Base-by-base conservation (phyloP, 2,888 invertebrate genomes). In the Caenorhabditis auriculariae region DNA sequence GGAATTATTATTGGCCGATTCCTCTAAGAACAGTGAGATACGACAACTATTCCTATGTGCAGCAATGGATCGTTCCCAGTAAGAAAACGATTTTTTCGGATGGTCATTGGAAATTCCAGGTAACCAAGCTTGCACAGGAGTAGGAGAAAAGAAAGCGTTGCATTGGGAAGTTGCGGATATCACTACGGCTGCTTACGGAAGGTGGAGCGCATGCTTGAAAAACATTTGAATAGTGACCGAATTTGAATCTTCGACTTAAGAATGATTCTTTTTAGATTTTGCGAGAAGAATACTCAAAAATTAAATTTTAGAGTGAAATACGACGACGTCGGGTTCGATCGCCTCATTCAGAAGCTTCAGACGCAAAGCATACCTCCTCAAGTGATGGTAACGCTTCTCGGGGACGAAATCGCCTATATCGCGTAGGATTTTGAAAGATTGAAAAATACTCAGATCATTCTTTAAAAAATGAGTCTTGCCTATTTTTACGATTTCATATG, bases 241-340 rank as follows among this genome's bases (percentile, higher is more conserved):
- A 35, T 15, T n/a, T n/a, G n/a, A n/a, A n/a, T n/a, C n/a, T n/a
- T n/a, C n/a, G n/a, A n/a, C n/a, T n/a, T n/a, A n/a, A n/a, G n/a
- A n/a, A n/a, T n/a, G n/a, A n/a, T n/a, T n/a, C n/a, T n/a, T n/a
- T n/a, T n/a, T n/a, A n/a, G n/a, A n/a, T n/a, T n/a, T n/a, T n/a
- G n/a, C n/a, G n/a, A n/a, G n/a, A n/a, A n/a, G n/a, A n/a, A n/a
- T n/a, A n/a, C n/a, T n/a, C n/a, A n/a, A n/a, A n/a, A n/a, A n/a
- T n/a, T n/a, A n/a, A n/a, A n/a, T 37, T 47, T 49, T 24, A 48
- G 62, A 58, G 43, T 65, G 9, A 47, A 52, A 27, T 66, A 66
- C 49, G 65, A 66, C 42, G 65, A 66, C 39, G 44, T 61, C 43
- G 59, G 59, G 3, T 66, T 66, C 23, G 59, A 59, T 50, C 38